Evolutionary conservation across 2,888 invertebrate genomes (phyloP), one percentile per base, ranked within the genome.

Genomic region (Epistrophe grossulariae): DNA sequence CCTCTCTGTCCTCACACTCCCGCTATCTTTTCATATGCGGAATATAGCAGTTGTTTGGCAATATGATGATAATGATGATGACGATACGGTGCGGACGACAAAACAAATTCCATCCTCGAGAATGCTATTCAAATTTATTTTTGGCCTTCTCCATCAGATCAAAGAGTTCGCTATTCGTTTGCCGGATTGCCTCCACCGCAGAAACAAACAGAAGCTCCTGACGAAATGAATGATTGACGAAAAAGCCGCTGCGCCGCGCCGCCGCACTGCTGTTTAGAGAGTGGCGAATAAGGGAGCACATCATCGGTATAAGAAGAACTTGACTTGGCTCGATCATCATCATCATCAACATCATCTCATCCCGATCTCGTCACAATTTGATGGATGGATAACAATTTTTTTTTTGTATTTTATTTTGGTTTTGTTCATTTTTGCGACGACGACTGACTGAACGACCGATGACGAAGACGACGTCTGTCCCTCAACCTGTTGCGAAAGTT

Each of bases 111-210:
- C 87, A 83, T 85, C 73, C 82, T 59, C 68, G 79, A 73, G 87
- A 87, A 87, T 87, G 87, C 79, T 87, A 87, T 87, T 87, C 87
- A 87, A 87, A 87, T 87, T 87, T 87, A 87, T 87, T 87, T 87
- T 81, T 74, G 73, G 81, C 55, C 55, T 71, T 38, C 13, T 17
- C 8, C 48, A 79, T 83, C 48, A 79, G 87, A 87, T 87, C 87
- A 87, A 87, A 83, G 82, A 57, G 73, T 50, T 77, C n/a, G 74
- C 50, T 24, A 24, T 24, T 24, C 24, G 24, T 3, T 68, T 24
- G 28, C 24, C 52, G 64, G 57, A 77, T 66, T 48, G 45, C 72
- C 57, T 82, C 35, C 24, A 35, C 55, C 55, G n/a, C n/a, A 43
- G 64, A 60, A 43, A 66, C 28, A 68, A 68, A 87, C 83, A 79